Evolutionary conservation across 1,140 invertebrate genomes (phyloP), one percentile per base, ranked within the genome.

Genomic region (Mactra quadrangularis): DNA sequence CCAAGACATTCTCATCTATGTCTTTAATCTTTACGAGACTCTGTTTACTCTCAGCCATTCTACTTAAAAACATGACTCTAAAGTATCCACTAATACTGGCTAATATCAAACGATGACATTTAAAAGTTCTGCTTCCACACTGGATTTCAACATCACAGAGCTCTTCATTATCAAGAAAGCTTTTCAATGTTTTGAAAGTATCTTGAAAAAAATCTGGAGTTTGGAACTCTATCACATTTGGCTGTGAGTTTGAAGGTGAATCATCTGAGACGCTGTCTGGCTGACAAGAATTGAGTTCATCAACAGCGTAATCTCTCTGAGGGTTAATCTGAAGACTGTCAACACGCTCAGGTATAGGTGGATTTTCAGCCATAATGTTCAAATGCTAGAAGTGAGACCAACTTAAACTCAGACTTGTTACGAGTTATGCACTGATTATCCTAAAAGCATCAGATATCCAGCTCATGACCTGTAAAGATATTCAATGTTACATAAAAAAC

Each of bases 31-130:
- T 89, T 13, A 92, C 85, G 6, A 83, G 45, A 33, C 85, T 85
- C 62, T 90, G 84, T 47, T 72, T 84, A 62, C 89, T 89, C 68
- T 93, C 92, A n/a, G 88, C 72, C 91, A 93, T 91, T 60, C 90
- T 87, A 0, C 90, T 89, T 62, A 87, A 86, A 82, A 93, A 93
- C 92, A 93, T 93, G 17, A 89, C 86, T 19, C 86, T 81, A 76
- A 93, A 93, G 82, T 93, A 93, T 22, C 86, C 64, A 84, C 91
- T 92, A 15, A 89, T 77, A 78, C 88, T 91, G 3, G 92, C 89
- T 50, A 93, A 82, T 27, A 93, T 88, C 31, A 92, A 81, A 31
- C 89, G 81, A 66, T 93, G 92, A 85, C 92, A 93, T 29, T 85
- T 79, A 60, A 92, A 88, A 1, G 85, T 82, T 22, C 83, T 90